These are phyloP conservation scores for Dysmachus trigonus DNA, from an alignment of 2,888 invertebrate genomes.

Conservation along the genomic window DNA sequence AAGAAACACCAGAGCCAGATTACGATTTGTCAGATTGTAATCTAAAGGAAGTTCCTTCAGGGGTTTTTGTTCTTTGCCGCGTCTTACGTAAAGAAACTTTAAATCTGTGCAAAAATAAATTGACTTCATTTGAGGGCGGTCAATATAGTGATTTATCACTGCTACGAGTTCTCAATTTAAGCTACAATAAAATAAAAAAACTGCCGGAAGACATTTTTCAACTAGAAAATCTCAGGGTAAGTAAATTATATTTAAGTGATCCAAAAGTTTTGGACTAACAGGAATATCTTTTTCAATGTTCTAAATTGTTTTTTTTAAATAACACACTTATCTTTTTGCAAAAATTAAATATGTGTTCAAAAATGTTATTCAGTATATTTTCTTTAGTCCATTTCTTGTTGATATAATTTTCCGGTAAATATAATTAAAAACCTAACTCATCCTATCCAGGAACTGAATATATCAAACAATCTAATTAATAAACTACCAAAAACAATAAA, in stretches of 20 bases:
- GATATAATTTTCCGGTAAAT: not conserved
- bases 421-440: not conserved
- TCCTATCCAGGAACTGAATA: conserved; percentile 72
- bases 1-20: conserved; percentile 81
- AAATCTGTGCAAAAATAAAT: conserved; percentile 73
- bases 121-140: conserved; percentile 72
- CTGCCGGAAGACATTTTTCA: conserved; percentile 73
- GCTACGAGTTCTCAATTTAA: conserved; percentile 74
- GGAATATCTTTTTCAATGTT: not conserved
- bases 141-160: conserved; percentile 74
- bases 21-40: conserved; percentile 85
- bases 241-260: conserved; percentile 5
- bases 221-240: conserved; percentile 74
- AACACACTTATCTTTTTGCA: not conserved
- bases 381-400: not conserved
- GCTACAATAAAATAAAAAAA: conserved; percentile 71
- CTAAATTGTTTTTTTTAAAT: not conserved
- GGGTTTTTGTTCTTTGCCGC: conserved; percentile 81
- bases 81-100: conserved; percentile 81
- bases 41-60: conserved; percentile 76
- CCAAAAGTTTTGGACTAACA: not conserved
- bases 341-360: not conserved
- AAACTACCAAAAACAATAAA: conserved; percentile 75
- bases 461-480: conserved; percentile 77
- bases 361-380: not conserved